A percentile compares a stretch with the other conserved stretches of the same genome.
Evolutionary conservation across 2,113 vertebrate species (phyloP).

Genomic region (Marmota flaviventris): DNA sequence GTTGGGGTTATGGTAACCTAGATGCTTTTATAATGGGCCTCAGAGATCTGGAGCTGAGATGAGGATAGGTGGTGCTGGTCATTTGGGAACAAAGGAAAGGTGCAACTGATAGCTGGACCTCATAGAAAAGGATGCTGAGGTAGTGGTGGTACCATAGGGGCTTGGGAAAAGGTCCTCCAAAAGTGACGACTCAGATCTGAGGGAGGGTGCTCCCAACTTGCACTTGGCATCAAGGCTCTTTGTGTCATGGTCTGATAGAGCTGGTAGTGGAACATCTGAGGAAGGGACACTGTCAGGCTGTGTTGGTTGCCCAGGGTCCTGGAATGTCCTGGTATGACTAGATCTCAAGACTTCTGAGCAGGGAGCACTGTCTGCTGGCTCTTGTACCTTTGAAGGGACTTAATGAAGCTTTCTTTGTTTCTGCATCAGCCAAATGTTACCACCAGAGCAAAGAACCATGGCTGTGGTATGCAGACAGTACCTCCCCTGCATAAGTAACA

Average conservation of each 20-base stretch:
- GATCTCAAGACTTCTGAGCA: neutral
- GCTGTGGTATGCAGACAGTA: neutral
- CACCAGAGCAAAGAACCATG: neutral
- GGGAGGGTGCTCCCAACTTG: neutral
- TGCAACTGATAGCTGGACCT: neutral
- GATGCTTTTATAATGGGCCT: neutral
- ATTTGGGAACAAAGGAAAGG: neutral
- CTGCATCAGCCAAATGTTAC: neutral
- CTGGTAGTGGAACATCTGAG: neutral
- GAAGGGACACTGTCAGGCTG: neutral
- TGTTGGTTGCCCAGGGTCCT: neutral
- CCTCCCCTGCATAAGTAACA: neutral
- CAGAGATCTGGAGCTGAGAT: neutral
- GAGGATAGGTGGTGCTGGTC: neutral
- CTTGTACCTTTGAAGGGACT: neutral
- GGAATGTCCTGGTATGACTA: neutral
- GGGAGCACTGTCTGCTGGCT: too few relatives aligned
- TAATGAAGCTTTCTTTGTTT: neutral
- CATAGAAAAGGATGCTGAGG: neutral
- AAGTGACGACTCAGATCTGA: neutral
- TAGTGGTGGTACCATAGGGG: neutral
- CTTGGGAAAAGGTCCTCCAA: neutral
- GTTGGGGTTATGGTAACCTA: neutral
- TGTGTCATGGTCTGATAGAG: neutral
- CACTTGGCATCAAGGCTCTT: neutral